Evolutionary conservation across 2,113 vertebrate species (phyloP), one percentile per base, ranked within the genome.

Genomic region (Cariama cristata): DNA sequence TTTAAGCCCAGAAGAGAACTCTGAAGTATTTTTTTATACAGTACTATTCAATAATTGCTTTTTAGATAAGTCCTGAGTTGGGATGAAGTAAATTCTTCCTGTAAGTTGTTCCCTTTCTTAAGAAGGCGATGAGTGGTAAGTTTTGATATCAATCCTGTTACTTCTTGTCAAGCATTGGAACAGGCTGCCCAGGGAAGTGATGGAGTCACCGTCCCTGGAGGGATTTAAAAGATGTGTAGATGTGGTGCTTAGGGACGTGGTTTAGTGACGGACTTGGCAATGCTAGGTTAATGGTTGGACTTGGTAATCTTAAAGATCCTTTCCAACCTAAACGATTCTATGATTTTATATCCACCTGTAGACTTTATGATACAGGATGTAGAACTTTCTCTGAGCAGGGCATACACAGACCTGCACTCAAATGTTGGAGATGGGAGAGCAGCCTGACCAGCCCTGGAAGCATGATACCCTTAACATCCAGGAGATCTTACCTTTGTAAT

Each of bases 401-500:
- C 17, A 17, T 3, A 1, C 74, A 14, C 24, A 73, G 49, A 23
- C 19, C 21, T 53, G 19, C 22, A 55, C 35, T 15, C 10, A 5
- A 32, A 82, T 42, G 13, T 3, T 38, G 23, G 23, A 38, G 4
- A 12, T 33, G 23, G 18, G 47, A 69, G 15, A 63, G 9, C 27
- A 89, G 6, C 45, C 45, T 71, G 30, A 49, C 7, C 27, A 89
- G n/a, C 38, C 24, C 42, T 64, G 33, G 30, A 62, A 59, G 21
- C 16, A 12, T 4, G 3, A 15, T 19, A 4, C 12, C 6, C 17
- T 33, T 32, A 16, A 26, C 2, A 5, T 32, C 13, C 11, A n/a
- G 17, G 22, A 3, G 47, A 52, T 13, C 6, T 63, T 45, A 23
- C 12, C 20, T 44, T 60, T 52, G 8, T 77, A 42, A 67, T 6